Conservation (phyloP, 92 coral and sea anemone species). For the Paramuricea clavata region DNA sequence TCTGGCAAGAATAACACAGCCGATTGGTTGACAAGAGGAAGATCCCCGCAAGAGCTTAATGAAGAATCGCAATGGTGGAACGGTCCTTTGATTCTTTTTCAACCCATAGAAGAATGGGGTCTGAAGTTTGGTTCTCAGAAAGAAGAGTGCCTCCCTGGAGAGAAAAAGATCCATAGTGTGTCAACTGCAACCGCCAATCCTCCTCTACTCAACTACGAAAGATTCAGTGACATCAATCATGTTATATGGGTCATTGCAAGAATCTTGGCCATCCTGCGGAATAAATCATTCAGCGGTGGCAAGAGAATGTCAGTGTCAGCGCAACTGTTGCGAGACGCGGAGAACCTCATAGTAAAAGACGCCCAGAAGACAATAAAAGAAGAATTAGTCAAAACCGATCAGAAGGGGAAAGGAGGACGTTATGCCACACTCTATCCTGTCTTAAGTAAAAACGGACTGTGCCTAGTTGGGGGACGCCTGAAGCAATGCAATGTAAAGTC, state of each 20-base stretch:
- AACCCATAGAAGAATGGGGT: conserved; percentile 69
- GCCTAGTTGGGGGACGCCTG: conserved; percentile 62
- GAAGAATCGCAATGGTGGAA: conserved; percentile 66
- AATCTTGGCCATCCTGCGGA: conserved; percentile 53
- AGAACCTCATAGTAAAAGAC: conserved; percentile 71
- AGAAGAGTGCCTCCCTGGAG: conserved; percentile 71
- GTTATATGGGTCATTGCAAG: conserved; percentile 73
- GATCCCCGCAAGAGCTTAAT: conserved; percentile 61
- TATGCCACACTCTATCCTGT: conserved; percentile 67
- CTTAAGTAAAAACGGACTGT: conserved; percentile 66
- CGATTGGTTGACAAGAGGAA: conserved; percentile 65
- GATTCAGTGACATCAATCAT: conserved; percentile 64
- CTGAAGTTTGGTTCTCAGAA: conserved; percentile 72
- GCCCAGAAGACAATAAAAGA: conserved; percentile 50
- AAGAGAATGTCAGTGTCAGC: conserved; percentile 35
- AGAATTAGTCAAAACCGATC: conserved; percentile 34
- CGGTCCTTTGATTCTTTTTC: conserved; percentile 52
- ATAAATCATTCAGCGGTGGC: conserved; percentile 64
- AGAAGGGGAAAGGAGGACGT: conserved; percentile 62
- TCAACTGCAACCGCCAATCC: conserved; percentile 34
- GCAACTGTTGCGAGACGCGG: conserved; percentile 67
- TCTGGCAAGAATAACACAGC: conserved; percentile 49
- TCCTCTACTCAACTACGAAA: conserved; percentile 63
- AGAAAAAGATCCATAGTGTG: conserved; percentile 61
- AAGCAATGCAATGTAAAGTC: conserved; percentile 69